phyloP scores from a whole-genome alignment of 2,888 invertebrate genomes.

The Parthenolecanium corni region DNA sequence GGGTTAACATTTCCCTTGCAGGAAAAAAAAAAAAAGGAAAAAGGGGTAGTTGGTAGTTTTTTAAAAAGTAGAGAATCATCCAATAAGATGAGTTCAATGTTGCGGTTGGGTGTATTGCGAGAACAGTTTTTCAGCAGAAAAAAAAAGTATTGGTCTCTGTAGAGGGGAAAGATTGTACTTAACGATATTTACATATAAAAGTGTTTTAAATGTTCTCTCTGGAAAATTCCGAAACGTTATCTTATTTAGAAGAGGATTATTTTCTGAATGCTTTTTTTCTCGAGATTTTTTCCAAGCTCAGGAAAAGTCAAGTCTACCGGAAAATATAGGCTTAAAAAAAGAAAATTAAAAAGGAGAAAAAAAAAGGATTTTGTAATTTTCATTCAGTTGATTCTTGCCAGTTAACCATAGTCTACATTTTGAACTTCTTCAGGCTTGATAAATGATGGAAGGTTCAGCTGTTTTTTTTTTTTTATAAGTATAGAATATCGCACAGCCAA shows the following conservation, averaged over 20 bases:
- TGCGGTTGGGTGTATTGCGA: constrained; percentile 26
- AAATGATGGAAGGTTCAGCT: too few relatives aligned
- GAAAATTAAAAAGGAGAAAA: constrained; percentile 13
- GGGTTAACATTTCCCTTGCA: constrained; percentile 22
- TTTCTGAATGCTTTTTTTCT: constrained; percentile 29
- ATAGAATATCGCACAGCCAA: too few relatives aligned
- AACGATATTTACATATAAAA: constrained; percentile 27
- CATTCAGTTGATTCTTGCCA: constrained; percentile 19
- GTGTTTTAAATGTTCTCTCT: constrained; percentile 27
- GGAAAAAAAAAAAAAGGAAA: constrained; percentile 10
- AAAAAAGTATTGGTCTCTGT: constrained; percentile 18
- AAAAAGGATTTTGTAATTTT: constrained; percentile 18
- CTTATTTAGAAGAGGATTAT: constrained; percentile 26
- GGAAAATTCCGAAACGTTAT: constrained; percentile 26
- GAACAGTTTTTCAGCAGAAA: constrained; percentile 19
- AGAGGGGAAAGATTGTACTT: constrained; percentile 26
- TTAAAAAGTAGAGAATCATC: constrained; percentile 24
- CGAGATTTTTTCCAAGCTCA: constrained; percentile 27
- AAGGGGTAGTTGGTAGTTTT: neutral
- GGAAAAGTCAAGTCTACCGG: constrained; percentile 17
- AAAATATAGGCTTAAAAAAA: constrained; percentile 26
- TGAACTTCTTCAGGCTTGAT: too few relatives aligned
- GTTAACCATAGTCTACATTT: constrained; percentile 4
- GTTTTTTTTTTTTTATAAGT: too few relatives aligned
- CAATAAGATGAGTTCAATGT: constrained; percentile 27